Evolutionary conservation across 2,888 invertebrate species (phyloP).

Genomic region (Himalopsyche anomala): DNA sequence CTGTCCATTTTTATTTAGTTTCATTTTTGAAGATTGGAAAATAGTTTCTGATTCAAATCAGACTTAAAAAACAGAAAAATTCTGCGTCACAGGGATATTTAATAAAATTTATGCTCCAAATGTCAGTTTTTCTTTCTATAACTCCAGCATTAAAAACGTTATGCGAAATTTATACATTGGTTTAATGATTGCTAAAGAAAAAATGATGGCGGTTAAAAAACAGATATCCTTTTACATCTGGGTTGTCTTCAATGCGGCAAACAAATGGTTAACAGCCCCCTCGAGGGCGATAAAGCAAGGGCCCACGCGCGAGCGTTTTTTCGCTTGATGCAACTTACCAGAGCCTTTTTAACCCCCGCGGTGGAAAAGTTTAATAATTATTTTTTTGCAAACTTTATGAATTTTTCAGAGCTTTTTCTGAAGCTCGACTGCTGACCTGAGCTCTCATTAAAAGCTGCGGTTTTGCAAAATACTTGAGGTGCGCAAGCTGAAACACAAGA

Average conservation of each 20-base stretch:
- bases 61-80: too few species aligned
- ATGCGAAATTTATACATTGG: not conserved
- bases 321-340: constrained; percentile 1
- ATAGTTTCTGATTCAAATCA: too few species aligned
- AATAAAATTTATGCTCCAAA: too few species aligned
- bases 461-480: not conserved
- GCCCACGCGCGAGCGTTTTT: not conserved
- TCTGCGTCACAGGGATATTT: too few species aligned
- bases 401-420: not conserved
- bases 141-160: not conserved
- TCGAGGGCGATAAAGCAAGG: not conserved
- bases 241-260: constrained; percentile 25
- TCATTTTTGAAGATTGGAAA: too few species aligned
- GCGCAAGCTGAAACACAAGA: too few species aligned
- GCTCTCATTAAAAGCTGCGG: constrained; percentile 20
- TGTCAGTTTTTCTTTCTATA: too few species aligned
- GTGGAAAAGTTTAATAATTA: constrained; percentile 9
- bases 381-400: constrained; percentile 21
- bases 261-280: constrained; percentile 26
- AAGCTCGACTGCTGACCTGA: constrained; percentile 1
- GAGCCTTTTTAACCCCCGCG: constrained; percentile 4
- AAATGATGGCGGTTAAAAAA: constrained; percentile 4
- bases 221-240: not conserved
- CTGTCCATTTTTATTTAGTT: too few species aligned
- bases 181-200: not conserved